Evolutionary conservation across 2,797 vertebrate genomes (phyloP), one percentile per base, ranked within the genome.

Genomic region (Atherinosoma microstoma): DNA sequence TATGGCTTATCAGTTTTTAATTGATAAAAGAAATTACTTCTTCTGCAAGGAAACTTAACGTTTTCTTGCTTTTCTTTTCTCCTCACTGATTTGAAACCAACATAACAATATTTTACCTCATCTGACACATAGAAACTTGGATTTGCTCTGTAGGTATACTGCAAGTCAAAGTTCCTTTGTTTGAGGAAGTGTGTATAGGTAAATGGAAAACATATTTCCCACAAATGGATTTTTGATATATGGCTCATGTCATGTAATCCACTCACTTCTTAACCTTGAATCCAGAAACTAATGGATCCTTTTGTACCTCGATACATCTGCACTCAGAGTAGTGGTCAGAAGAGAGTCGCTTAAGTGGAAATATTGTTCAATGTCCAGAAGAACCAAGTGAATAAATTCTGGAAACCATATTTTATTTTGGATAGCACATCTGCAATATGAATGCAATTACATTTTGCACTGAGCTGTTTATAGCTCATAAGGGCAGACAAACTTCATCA

Each of bases 171-270:
- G 38, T 38, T 3, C 38, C 57, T 64, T 61, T 58, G 51, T 67
- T 68, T 81, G 72, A 34, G 51, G 67, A 58, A 75, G 63, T 67
- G 63, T 42, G 36, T 49, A 29, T 67, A 47, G 29, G 30, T 60
- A 27, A 75, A 70, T 53, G 47, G 58, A 32, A 68, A 67, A 70
- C 75, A 29, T 13, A 27, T 5, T 22, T 24, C 57, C 78, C 56
- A 27, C 58, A 77, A 58, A 68, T 76, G 32, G 59, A 60, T 34
- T 67, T 56, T 36, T 67, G 73, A 79, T 79, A 67, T 63, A 74
- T 57, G 58, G 64, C 58, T 45, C 36, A 42, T 70, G 80, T 72
- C 74, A 82, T 65, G 38, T 79, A 74, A 83, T 74, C 34, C 75
- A 58, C 60, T 57, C 62, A 53, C 62, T 76, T 75, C 51, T 74